A percentile compares a stretch with the other conserved stretches of the same genome.
These are phyloP conservation scores for Pissodes strobi DNA, from an alignment of 1,140 invertebrate species.

Conservation along the genomic window DNA sequence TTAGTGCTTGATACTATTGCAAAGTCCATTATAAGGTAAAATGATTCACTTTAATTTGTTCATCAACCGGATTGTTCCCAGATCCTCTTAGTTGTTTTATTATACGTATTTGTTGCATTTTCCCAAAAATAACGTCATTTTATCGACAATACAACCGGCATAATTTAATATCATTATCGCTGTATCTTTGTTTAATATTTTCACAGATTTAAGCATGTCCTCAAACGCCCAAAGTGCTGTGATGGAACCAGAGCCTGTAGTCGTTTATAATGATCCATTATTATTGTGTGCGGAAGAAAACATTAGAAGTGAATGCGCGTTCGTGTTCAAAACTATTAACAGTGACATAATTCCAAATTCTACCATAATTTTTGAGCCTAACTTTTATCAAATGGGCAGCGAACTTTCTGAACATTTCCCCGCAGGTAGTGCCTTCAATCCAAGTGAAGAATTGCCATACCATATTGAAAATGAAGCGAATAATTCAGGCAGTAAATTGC, in stretches of 20 bases:
- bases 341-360: conserved; percentile 7
- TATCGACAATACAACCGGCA: no score
- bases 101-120: no score
- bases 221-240: not conserved
- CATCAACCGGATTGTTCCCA: no score
- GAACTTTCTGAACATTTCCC: not conserved
- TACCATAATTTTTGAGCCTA: conserved; percentile 14
- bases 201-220: not conserved
- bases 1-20: no score
- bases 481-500: not conserved
- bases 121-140: no score
- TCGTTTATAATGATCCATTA: conserved; percentile 12
- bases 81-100: no score
- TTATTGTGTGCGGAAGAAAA: conserved; percentile 2
- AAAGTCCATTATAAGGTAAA: no score
- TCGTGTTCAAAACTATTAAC: conserved; percentile 16
- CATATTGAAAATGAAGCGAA: not conserved
- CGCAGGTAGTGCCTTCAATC: not conserved
- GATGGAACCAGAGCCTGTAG: conserved; percentile 5
- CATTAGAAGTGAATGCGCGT: conserved; percentile 12
- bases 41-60: no score
- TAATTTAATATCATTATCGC: no score
- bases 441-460: not conserved
- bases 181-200: no score
- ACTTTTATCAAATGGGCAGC: not conserved